Conservation (phyloP, 2,113 vertebrate genomes). For the Baryphthengus martii region DNA sequence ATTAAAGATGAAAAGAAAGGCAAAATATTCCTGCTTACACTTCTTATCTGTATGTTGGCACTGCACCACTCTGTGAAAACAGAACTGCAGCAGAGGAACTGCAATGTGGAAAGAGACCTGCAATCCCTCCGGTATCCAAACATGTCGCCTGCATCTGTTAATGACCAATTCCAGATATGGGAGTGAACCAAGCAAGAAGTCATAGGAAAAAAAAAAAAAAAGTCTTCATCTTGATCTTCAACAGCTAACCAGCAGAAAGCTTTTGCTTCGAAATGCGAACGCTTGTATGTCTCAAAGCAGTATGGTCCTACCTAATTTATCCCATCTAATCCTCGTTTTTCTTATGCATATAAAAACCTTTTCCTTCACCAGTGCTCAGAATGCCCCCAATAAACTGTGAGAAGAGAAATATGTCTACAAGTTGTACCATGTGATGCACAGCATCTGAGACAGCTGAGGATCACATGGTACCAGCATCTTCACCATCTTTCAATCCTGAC, state of each 20-base stretch:
- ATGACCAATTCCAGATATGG: not conserved
- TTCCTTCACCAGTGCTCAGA: not conserved
- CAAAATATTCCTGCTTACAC: not conserved
- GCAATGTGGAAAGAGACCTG: not conserved
- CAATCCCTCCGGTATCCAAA: not conserved
- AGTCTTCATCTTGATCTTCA: not conserved
- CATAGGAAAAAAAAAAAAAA: not conserved
- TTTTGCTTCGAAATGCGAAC: not conserved
- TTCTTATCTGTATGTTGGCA: not conserved
- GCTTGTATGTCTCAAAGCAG: not conserved
- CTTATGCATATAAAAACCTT: not conserved
- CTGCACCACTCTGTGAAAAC: not conserved
- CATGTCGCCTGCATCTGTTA: not conserved
- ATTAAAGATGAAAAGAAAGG: not conserved
- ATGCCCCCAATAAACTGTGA: not conserved
- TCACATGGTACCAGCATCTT: not conserved
- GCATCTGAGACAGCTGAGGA: not conserved
- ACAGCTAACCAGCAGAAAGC: not conserved
- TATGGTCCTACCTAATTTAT: not conserved
- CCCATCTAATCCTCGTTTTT: not conserved
- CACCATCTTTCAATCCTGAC: not conserved
- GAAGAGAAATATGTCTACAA: not conserved
- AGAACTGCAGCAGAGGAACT: not conserved
- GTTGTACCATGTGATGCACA: not conserved
- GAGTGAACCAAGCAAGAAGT: not conserved